Evolutionary conservation across 2,888 invertebrate genomes (phyloP), one percentile per base, ranked within the genome.

Genomic region (Pristionchus entomophagus): DNA sequence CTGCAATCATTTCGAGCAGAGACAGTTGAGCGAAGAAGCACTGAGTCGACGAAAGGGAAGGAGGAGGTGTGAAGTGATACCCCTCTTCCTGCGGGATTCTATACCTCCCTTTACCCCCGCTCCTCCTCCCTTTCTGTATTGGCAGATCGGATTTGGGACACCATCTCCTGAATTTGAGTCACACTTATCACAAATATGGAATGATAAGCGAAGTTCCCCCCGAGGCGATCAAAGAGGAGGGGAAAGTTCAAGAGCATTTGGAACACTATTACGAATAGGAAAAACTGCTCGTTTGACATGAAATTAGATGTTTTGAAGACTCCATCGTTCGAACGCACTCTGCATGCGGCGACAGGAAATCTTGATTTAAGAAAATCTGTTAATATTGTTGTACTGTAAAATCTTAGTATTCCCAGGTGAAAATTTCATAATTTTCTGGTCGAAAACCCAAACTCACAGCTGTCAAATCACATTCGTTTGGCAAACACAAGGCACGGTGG

Each of bases 61-160:
- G 17, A 14, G 22, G 35, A 69, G 65, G 41, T 73, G 26, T 41
- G 41, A 73, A 26, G 73, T 73, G 73, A 73, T 45, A 73, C 45
- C 32, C n/a, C 73, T 35, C 41, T 73, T n/a, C 45, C 73, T 0
- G 45, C n/a, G 73, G 41, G 73, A 45, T 26, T 73, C 73, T 73
- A 73, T 73, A 73, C n/a, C 41, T 14, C 35, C n/a, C 38, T 45
- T 41, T 22, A 41, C 32, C 73, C 26, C 26, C 41, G 41, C 26
- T 45, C 73, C 41, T 45, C 56, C 56, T 56, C 17, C 56, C n/a
- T n/a, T n/a, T n/a, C n/a, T 69, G n/a, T 73, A 73, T 73, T 73
- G 73, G 73, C 73, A 73, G n/a, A 41, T 41, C 73, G 45, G 73
- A 73, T 73, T 73, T 73, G 73, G 73, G n/a, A 45, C 41, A 45